A percentile compares a stretch with the other conserved stretches of the same genome.
Evolutionary conservation across 2,797 vertebrate genomes (phyloP).

Genomic region (Aselliscus stoliczkanus): DNA sequence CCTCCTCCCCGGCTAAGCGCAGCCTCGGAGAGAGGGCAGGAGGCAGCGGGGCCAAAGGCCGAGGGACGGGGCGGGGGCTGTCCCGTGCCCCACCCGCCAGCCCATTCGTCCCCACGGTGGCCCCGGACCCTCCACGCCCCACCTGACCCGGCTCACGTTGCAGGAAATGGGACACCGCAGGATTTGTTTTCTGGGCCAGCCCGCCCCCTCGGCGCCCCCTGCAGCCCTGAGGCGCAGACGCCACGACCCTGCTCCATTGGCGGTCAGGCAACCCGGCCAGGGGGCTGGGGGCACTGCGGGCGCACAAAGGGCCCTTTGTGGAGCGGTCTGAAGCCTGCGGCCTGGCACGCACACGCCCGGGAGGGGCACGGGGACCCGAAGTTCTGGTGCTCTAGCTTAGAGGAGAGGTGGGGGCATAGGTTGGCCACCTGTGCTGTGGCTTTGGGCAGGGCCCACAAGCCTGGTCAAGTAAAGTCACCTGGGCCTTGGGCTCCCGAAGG

Average conservation of each 20-base stretch:
- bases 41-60: slow-evolving; percentile 6
- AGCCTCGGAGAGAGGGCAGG: neutral
- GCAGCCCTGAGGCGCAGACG: neutral
- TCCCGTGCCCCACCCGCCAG: neutral
- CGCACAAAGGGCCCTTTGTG: slow-evolving; percentile 68
- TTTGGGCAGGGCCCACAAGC: neutral
- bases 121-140: slow-evolving; percentile 40
- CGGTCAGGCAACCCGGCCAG: neutral
- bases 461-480: accelerated
- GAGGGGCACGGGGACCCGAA: neutral
- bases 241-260: neutral
- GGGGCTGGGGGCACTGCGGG: neutral
- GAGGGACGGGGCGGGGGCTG: neutral
- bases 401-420: neutral
- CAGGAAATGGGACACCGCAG: slow-evolving; percentile 74
- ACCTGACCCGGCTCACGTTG: slow-evolving; percentile 64
- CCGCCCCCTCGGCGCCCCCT: slow-evolving; percentile 31
- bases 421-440: neutral
- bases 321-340: neutral
- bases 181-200: slow-evolving; percentile 75
- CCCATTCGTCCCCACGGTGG: neutral
- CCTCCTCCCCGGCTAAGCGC: neutral
- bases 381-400: neutral
- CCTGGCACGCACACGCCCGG: slow-evolving; percentile 36
- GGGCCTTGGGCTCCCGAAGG: neutral